These are phyloP conservation scores for Petrolisthes cinctipes DNA, from an alignment of 2,888 invertebrate species.

Conservation along the genomic window DNA sequence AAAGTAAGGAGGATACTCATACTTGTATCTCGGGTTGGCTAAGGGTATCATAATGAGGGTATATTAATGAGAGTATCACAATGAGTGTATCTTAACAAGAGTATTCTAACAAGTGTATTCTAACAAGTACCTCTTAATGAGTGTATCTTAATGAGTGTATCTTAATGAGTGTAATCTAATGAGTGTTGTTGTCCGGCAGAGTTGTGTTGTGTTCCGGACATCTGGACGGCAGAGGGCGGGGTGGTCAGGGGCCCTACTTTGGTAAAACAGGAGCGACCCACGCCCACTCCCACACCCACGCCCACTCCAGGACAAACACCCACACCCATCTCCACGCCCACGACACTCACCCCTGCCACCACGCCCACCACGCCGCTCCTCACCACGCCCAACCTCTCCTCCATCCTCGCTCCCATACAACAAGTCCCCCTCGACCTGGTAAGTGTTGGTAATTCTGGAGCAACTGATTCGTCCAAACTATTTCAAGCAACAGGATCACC, in stretches of 20 bases:
- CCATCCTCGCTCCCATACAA: slow-evolving; percentile 63
- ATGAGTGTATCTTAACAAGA: too few relatives aligned
- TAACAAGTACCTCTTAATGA: too few relatives aligned
- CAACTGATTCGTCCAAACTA: too few relatives aligned
- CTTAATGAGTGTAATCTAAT: too few relatives aligned
- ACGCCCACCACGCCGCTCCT: slow-evolving; percentile 52
- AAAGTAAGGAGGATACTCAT: too few relatives aligned
- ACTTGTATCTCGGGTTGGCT: too few relatives aligned
- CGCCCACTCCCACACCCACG: slow-evolving; percentile 58
- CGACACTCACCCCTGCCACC: slow-evolving; percentile 51
- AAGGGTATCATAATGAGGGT: too few relatives aligned
- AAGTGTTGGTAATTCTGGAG: neutral
- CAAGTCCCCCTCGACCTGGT: slow-evolving; percentile 65
- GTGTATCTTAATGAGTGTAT: too few relatives aligned
- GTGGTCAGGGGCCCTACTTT: slow-evolving; percentile 53
- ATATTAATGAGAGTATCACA: too few relatives aligned
- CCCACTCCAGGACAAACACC: neutral
- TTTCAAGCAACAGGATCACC: too few relatives aligned
- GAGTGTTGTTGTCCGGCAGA: slow-evolving; percentile 31
- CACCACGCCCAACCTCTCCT: slow-evolving; percentile 51
- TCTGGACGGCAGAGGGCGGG: slow-evolving; percentile 63
- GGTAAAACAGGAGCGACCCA: slow-evolving; percentile 62
- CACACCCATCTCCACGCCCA: slow-evolving; percentile 55
- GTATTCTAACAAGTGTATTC: too few relatives aligned
- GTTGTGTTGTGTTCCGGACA: slow-evolving; percentile 64